phyloP scores from a whole-genome alignment of 2,888 invertebrate genomes.

The Unio pictorum region DNA sequence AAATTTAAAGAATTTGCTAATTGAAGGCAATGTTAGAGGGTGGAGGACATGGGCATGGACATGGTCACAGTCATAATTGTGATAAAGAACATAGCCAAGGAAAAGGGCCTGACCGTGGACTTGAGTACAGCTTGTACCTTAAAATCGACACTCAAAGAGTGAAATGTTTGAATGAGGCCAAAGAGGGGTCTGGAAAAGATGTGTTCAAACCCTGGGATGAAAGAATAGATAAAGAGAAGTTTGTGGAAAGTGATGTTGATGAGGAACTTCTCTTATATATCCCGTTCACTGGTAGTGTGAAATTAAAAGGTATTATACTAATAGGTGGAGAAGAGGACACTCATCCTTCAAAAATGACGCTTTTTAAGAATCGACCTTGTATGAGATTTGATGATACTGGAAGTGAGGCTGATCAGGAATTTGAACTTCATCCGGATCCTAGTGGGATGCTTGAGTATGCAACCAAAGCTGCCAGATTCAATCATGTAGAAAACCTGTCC shows the following conservation, averaged over 20 bases:
- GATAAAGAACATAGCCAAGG: slow-evolving; percentile 50
- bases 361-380: slow-evolving; percentile 94
- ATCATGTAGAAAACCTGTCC: slow-evolving; percentile 88
- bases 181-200: slow-evolving; percentile 87
- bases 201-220: slow-evolving; percentile 95
- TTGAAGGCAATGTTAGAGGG: too few relatives aligned
- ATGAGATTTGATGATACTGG: slow-evolving; percentile 94
- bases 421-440: slow-evolving; percentile 86
- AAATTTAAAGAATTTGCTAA: too few relatives aligned
- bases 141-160: slow-evolving; percentile 91
- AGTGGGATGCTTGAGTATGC: slow-evolving; percentile 89
- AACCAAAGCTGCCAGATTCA: slow-evolving; percentile 92
- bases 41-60: slow-evolving; percentile 17
- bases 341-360: slow-evolving; percentile 88
- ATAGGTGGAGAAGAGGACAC: slow-evolving; percentile 89
- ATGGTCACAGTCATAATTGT: slow-evolving; percentile 60
- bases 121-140: slow-evolving; percentile 87
- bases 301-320: slow-evolving; percentile 93
- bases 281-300: slow-evolving; percentile 96
- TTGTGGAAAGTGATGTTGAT: slow-evolving; percentile 96
- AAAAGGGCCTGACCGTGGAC: slow-evolving; percentile 77
- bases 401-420: slow-evolving; percentile 84
- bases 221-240: slow-evolving; percentile 83
- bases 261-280: slow-evolving; percentile 96
- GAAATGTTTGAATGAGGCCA: slow-evolving; percentile 90